Conservation (phyloP, 2,888 invertebrate genomes). For the Teleiodes luculella region DNA sequence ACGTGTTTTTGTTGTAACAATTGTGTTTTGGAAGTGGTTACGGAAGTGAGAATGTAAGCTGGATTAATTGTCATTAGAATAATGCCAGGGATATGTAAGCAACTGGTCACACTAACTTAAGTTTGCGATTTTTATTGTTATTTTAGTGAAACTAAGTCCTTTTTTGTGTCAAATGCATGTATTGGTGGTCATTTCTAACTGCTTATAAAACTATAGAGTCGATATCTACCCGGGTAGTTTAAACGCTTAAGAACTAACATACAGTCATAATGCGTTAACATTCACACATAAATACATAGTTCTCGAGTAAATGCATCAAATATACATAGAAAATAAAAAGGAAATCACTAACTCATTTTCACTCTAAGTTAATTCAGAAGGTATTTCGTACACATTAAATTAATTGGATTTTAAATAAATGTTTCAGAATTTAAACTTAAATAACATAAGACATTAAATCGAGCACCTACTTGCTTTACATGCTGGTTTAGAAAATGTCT, state of each 20-base stretch:
- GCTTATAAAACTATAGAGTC: neutral
- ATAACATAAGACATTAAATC: too few relatives aligned
- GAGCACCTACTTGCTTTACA: too few relatives aligned
- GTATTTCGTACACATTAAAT: slow-evolving; percentile 16
- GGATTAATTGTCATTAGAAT: neutral
- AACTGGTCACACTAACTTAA: too few relatives aligned
- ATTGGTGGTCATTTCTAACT: neutral
- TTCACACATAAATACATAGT: neutral
- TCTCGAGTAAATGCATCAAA: slow-evolving; percentile 61
- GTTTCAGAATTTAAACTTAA: neutral
- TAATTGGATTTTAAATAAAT: neutral
- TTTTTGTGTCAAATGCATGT: neutral
- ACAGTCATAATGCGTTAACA: slow-evolving; percentile 21
- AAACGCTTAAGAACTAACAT: slow-evolving; percentile 39
- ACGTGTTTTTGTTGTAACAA: neutral
- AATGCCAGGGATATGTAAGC: neutral
- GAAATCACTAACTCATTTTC: slow-evolving; percentile 32
- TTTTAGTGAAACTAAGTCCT: too few relatives aligned
- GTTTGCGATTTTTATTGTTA: too few relatives aligned
- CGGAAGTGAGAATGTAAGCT: too few relatives aligned
- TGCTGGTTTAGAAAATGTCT: neutral
- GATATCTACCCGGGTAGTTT: neutral
- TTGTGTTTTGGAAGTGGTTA: neutral
- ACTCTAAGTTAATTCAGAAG: slow-evolving; percentile 33
- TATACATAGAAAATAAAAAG: slow-evolving; percentile 52